Percentiles rank a stretch among this genome's conserved stretches.
These are phyloP conservation scores for Tiliacea aurago DNA, from an alignment of 2,888 invertebrate genomes.

Conservation along the genomic window DNA sequence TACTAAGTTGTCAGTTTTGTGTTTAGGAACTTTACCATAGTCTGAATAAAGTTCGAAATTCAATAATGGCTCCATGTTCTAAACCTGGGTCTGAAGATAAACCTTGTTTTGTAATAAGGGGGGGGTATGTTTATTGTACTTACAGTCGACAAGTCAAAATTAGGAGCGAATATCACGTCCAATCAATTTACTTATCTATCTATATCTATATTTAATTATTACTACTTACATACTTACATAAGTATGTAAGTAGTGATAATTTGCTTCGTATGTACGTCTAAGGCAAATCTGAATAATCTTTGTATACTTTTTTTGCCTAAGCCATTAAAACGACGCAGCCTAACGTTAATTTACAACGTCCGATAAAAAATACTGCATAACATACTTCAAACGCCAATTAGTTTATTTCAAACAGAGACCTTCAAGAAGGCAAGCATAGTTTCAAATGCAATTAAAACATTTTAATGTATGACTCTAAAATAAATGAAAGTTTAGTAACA, in stretches of 20 bases:
- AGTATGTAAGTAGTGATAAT: too few relatives aligned
- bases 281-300: background rate
- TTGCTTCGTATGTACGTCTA: background rate
- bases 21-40: too few relatives aligned
- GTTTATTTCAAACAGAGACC: slow-evolving; percentile 27
- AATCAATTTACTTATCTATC: too few relatives aligned
- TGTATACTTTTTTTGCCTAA: background rate
- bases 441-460: slow-evolving; percentile 60
- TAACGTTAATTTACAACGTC: background rate
- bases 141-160: background rate
- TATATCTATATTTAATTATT: too few relatives aligned
- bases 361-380: background rate
- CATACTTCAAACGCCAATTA: background rate
- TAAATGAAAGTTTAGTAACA: slow-evolving; percentile 66
- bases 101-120: too few relatives aligned
- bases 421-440: slow-evolving; percentile 32
- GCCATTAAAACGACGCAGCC: background rate
- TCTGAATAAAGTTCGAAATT: too few relatives aligned
- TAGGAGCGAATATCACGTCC: too few relatives aligned
- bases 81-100: too few relatives aligned
- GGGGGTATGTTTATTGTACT: too few relatives aligned
- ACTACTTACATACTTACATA: too few relatives aligned
- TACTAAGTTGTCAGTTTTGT: too few relatives aligned
- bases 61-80: too few relatives aligned
- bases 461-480: slow-evolving; percentile 49